These are phyloP conservation scores for Mixornis gularis DNA, from an alignment of 2,113 vertebrate genomes.

Conservation along the genomic window DNA sequence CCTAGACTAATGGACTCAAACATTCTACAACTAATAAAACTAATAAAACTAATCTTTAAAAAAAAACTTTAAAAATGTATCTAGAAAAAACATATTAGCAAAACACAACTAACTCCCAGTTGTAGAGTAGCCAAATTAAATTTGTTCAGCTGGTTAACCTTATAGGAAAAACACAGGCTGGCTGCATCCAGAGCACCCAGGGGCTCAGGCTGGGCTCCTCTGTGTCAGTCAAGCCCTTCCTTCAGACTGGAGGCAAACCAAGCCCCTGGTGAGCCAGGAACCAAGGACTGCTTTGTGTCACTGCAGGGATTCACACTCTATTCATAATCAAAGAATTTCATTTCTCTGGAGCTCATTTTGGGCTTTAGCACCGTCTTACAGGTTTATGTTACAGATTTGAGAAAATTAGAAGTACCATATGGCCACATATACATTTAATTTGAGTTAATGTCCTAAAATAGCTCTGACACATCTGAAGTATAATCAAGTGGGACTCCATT, in stretches of 20 bases:
- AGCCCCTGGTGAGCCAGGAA: not conserved
- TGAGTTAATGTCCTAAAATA: slow-evolving; percentile 5
- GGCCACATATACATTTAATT: not conserved
- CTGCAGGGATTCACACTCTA: not conserved
- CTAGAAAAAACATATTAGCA: not conserved
- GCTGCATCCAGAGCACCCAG: not conserved
- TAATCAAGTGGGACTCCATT: not conserved
- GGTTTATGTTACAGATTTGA: not conserved
- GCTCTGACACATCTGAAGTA: not conserved
- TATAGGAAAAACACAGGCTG: not conserved
- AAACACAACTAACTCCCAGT: not conserved
- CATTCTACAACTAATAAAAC: not conserved
- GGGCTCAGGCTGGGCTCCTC: not conserved
- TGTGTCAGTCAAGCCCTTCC: not conserved
- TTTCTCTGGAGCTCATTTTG: slow-evolving; percentile 1
- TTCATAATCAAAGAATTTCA: not conserved
- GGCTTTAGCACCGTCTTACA: not conserved
- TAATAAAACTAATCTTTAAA: not conserved
- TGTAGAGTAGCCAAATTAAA: not conserved
- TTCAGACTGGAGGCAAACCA: not conserved
- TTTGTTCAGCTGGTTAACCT: not conserved
- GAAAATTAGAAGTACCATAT: not conserved
- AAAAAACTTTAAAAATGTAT: not conserved
- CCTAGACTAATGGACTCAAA: not conserved
- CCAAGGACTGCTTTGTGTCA: not conserved